phyloP scores from a whole-genome alignment of 2,797 vertebrate genomes.

The Macrochelys suwanniensis region DNA sequence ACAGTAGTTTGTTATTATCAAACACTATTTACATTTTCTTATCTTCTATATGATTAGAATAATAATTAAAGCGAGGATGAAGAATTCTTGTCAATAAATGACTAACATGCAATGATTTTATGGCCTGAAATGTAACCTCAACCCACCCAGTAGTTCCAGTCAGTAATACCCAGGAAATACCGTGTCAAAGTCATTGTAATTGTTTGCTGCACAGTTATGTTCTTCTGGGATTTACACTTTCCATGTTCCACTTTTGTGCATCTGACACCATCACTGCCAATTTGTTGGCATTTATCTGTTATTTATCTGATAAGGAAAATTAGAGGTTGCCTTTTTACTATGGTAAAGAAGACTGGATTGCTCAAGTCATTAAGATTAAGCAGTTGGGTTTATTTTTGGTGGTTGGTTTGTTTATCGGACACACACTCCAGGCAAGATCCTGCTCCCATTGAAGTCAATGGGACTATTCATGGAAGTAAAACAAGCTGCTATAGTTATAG shows the following conservation, averaged over 20 bases:
- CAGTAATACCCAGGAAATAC: neutral
- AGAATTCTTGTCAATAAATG: neutral
- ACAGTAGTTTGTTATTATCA: neutral
- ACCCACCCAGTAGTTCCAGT: neutral
- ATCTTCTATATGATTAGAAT: neutral
- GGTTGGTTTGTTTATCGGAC: neutral
- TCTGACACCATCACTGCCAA: neutral
- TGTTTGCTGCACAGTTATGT: too few relatives aligned
- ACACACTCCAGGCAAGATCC: neutral
- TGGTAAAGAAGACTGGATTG: neutral
- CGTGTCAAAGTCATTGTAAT: neutral
- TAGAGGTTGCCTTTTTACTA: neutral
- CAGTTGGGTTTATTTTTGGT: neutral
- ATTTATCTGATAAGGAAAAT: neutral
- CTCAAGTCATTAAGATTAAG: neutral
- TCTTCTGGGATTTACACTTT: neutral
- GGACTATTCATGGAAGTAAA: neutral
- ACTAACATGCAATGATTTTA: neutral
- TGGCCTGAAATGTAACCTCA: neutral
- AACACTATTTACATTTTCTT: neutral
- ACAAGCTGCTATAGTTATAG: neutral
- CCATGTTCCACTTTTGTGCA: neutral
- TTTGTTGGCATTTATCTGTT: neutral
- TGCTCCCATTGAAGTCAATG: neutral
- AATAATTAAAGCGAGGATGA: neutral